Conservation (phyloP, 2,113 vertebrate species). For the Lates calcarifer region DNA sequence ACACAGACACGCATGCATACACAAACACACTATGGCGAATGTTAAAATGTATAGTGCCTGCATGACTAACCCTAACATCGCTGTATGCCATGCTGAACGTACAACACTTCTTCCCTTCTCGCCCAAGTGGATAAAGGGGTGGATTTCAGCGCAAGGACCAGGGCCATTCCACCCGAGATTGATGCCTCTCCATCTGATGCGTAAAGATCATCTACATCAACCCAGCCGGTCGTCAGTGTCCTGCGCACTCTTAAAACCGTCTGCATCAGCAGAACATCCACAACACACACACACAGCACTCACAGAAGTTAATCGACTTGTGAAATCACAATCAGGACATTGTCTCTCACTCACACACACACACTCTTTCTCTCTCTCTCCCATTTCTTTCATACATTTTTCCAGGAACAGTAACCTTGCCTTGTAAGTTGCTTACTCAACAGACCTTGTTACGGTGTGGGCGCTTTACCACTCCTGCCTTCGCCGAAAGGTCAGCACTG, state of each 20-base stretch:
- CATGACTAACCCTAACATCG: slow-evolving; percentile 32
- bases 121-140: slow-evolving; percentile 44
- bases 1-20: slow-evolving; percentile 27
- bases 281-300: slow-evolving; percentile 50
- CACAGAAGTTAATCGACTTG: slow-evolving; percentile 80
- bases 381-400: slow-evolving; percentile 14
- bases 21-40: slow-evolving; percentile 55
- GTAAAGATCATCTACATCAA: slow-evolving; percentile 73
- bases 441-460: slow-evolving; percentile 82
- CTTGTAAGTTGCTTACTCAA: slow-evolving; percentile 87
- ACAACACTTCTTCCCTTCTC: slow-evolving; percentile 2
- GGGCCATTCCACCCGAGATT: slow-evolving; percentile 73
- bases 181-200: slow-evolving; percentile 76
- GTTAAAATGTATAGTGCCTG: slow-evolving; percentile 55
- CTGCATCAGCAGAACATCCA: slow-evolving; percentile 74
- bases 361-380: slow-evolving; percentile 1
- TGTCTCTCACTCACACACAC: slow-evolving; percentile 43
- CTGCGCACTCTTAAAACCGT: slow-evolving; percentile 67
- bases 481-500: slow-evolving; percentile 82
- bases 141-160: slow-evolving; percentile 56
- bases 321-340: slow-evolving; percentile 80
- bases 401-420: slow-evolving; percentile 76
- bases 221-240: slow-evolving; percentile 24
- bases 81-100: slow-evolving; percentile 26
- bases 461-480: slow-evolving; percentile 71